These are phyloP conservation scores for Neodiprion virginianus DNA, from an alignment of 1,140 invertebrate genomes.

Conservation along the genomic window DNA sequence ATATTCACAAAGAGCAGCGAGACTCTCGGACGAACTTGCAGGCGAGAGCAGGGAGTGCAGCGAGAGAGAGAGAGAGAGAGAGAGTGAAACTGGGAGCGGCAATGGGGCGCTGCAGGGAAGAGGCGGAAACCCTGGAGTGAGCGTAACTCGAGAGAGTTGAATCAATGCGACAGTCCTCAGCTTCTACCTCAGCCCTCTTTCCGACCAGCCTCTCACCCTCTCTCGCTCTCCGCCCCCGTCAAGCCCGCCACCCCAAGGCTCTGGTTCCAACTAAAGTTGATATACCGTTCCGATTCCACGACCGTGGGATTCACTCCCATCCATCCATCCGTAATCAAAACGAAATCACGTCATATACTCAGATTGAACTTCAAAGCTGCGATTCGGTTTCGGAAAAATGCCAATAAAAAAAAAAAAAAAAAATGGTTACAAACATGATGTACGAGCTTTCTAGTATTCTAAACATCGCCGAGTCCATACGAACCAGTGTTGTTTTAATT, in stretches of 20 bases:
- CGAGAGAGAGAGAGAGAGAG: not conserved
- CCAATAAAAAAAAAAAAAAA: no score
- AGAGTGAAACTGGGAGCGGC: not conserved
- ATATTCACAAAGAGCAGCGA: slow-evolving; percentile 2
- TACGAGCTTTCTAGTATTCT: no score
- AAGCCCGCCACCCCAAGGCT: no score
- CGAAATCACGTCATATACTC: no score
- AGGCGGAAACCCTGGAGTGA: not conserved
- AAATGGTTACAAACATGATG: no score
- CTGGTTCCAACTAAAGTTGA: slow-evolving; percentile 2
- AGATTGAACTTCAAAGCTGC: no score
- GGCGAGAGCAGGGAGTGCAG: not conserved
- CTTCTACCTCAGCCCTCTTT: not conserved
- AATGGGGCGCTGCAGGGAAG: not conserved
- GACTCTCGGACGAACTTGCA: not conserved
- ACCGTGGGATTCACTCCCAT: no score
- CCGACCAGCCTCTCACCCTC: not conserved
- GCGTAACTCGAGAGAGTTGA: not conserved
- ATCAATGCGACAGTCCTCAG: slow-evolving; percentile 6
- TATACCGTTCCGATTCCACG: not conserved
- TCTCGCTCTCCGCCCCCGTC: not conserved
- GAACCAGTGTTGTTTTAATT: no score
- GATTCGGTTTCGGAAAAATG: no score
- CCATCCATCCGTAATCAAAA: no score
- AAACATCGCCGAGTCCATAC: no score